These are phyloP conservation scores for Hypomecis punctinalis DNA, from an alignment of 2,888 invertebrate genomes.

Conservation along the genomic window DNA sequence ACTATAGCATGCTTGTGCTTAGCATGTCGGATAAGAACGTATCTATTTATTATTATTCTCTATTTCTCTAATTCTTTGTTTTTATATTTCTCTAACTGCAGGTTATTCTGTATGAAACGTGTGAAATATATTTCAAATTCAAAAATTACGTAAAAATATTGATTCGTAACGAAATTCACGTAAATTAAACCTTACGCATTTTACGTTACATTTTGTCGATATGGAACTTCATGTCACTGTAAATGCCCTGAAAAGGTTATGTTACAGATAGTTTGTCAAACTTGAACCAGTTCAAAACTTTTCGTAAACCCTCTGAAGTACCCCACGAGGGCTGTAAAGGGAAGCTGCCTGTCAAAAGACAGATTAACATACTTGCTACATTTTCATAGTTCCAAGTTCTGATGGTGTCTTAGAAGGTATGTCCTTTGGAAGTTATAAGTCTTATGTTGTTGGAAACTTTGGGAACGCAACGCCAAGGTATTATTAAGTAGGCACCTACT, in stretches of 20 bases:
- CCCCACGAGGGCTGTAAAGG: slow-evolving; percentile 24
- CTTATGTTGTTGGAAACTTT: slow-evolving; percentile 10
- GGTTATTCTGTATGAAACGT: too few relatives aligned
- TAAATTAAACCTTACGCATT: too few relatives aligned
- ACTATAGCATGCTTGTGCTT: too few relatives aligned
- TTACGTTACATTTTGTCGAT: too few relatives aligned
- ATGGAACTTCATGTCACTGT: neutral
- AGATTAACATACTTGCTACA: slow-evolving; percentile 43
- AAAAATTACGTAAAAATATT: too few relatives aligned
- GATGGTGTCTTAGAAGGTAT: slow-evolving; percentile 18
- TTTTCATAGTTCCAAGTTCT: slow-evolving; percentile 31
- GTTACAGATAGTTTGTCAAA: slow-evolving; percentile 20
- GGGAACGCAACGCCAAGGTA: neutral
- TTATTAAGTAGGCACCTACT: neutral
- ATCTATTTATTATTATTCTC: too few relatives aligned
- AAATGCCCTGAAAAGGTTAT: slow-evolving; percentile 12
- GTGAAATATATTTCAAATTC: too few relatives aligned
- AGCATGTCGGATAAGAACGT: too few relatives aligned
- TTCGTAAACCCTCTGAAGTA: slow-evolving; percentile 21
- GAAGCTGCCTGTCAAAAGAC: slow-evolving; percentile 30
- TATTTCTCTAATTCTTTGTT: too few relatives aligned
- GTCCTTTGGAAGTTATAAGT: slow-evolving; percentile 1
- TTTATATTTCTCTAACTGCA: too few relatives aligned
- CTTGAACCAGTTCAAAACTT: slow-evolving; percentile 14
- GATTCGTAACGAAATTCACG: too few relatives aligned